These are phyloP conservation scores for Notoglanidium macrostoma DNA, from an alignment of 2,797 vertebrate genomes.

Conservation along the genomic window DNA sequence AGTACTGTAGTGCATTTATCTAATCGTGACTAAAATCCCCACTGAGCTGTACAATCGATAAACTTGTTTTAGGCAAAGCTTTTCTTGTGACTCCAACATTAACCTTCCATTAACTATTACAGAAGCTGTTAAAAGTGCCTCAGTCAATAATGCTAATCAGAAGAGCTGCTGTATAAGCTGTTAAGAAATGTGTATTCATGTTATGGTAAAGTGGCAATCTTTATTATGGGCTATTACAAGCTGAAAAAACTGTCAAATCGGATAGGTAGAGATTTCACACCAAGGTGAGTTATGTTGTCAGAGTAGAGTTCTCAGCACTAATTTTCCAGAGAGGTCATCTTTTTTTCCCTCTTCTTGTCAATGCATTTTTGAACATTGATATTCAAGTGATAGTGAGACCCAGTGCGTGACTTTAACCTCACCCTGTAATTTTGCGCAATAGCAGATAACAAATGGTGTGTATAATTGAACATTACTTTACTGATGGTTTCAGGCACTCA, in stretches of 20 bases:
- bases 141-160: conserved; percentile 99
- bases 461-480: conserved; percentile 87
- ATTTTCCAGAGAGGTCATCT: conserved; percentile 86
- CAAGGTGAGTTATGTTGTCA: conserved; percentile 87
- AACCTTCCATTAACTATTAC: conserved; percentile 99
- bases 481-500: conserved; percentile 73
- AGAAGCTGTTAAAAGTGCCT: conserved; percentile 88
- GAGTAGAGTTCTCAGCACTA: conserved; percentile 86
- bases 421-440: conserved; percentile 82
- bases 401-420: conserved; percentile 83
- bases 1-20: conserved; percentile 80
- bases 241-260: conserved; percentile 83
- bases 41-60: conserved; percentile 91
- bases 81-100: conserved; percentile 92
- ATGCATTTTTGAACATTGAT: conserved; percentile 90
- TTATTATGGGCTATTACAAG: conserved; percentile 82
- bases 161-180: conserved; percentile 81
- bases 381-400: conserved; percentile 91
- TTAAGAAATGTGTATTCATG: conserved; percentile 89
- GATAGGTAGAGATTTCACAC: conserved; percentile 84
- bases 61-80: conserved; percentile 92
- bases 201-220: conserved; percentile 88
- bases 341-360: conserved; percentile 81
- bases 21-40: conserved; percentile 81
- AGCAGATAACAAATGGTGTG: conserved; percentile 84